Conservation (phyloP, 2,888 invertebrate genomes). For the Epiblema foenella region DNA sequence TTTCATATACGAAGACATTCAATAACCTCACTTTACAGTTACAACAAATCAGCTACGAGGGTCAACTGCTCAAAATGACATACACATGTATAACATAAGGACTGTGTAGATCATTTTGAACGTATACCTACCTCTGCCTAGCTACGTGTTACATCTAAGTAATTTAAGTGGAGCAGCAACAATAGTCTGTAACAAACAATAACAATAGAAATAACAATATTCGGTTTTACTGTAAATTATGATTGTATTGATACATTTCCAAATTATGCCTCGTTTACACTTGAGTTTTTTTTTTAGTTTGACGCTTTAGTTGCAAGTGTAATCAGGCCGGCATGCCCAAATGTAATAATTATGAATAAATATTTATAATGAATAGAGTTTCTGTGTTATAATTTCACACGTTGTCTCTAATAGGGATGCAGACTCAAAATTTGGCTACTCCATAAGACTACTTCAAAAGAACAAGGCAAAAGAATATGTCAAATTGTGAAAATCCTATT, state of each 20-base stretch:
- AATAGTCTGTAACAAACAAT: slow-evolving; percentile 7
- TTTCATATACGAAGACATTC: too few relatives aligned
- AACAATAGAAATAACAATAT: slow-evolving; percentile 24
- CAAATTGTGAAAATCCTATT: too few relatives aligned
- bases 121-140: too few relatives aligned
- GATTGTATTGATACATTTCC: slow-evolving; percentile 33
- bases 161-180: slow-evolving; percentile 25
- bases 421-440: too few relatives aligned
- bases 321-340: slow-evolving; percentile 63
- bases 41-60: too few relatives aligned
- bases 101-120: too few relatives aligned
- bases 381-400: slow-evolving; percentile 46
- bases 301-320: slow-evolving; percentile 62
- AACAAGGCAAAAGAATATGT: too few relatives aligned
- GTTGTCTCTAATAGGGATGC: neutral
- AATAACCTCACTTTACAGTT: too few relatives aligned
- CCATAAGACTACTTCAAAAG: too few relatives aligned
- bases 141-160: too few relatives aligned
- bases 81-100: too few relatives aligned
- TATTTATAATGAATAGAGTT: slow-evolving; percentile 78
- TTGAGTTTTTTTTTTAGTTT: slow-evolving; percentile 24
- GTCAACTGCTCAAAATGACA: too few relatives aligned
- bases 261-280: slow-evolving; percentile 33
- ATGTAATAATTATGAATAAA: slow-evolving; percentile 81
- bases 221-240: slow-evolving; percentile 32